Conservation (phyloP, 2,113 vertebrate species). For the Atrichornis clamosus region DNA sequence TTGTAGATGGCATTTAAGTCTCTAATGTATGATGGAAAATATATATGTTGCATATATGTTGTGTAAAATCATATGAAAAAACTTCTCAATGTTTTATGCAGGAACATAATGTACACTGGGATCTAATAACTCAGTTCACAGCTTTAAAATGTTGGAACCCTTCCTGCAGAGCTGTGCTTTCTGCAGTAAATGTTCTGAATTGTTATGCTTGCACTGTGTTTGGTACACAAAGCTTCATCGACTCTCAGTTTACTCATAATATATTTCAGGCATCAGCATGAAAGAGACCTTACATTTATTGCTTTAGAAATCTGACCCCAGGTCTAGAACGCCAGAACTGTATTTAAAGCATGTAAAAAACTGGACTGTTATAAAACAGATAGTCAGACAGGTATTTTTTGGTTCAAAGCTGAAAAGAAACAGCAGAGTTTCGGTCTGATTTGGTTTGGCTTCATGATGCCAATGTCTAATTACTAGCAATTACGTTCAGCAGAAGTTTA, state of each 20-base stretch:
- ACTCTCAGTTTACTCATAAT: slow-evolving; percentile 62
- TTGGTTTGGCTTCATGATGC: not conserved
- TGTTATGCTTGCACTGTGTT: slow-evolving; percentile 27
- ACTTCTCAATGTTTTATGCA: slow-evolving; percentile 11
- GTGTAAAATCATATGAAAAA: slow-evolving; percentile 36
- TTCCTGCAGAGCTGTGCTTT: slow-evolving; percentile 11
- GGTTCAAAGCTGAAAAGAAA: not conserved
- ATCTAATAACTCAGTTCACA: slow-evolving; percentile 51
- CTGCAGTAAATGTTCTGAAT: slow-evolving; percentile 47
- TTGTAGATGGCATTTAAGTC: not conserved
- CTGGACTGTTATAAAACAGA: not conserved
- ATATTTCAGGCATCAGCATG: slow-evolving; percentile 65
- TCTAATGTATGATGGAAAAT: not conserved
- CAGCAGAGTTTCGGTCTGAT: not conserved
- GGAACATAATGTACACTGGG: not conserved
- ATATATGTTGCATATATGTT: not conserved
- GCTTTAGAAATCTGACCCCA: slow-evolving; percentile 62
- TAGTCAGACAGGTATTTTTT: not conserved
- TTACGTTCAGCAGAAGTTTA: not conserved
- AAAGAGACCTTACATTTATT: slow-evolving; percentile 68
- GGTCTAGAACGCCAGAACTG: slow-evolving; percentile 34
- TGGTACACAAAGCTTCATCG: slow-evolving; percentile 51
- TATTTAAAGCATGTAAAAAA: slow-evolving; percentile 43
- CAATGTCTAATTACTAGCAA: slow-evolving; percentile 8
- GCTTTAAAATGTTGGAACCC: slow-evolving; percentile 5